These are phyloP conservation scores for Helleia helle DNA, from an alignment of 2,888 invertebrate genomes.

Conservation along the genomic window DNA sequence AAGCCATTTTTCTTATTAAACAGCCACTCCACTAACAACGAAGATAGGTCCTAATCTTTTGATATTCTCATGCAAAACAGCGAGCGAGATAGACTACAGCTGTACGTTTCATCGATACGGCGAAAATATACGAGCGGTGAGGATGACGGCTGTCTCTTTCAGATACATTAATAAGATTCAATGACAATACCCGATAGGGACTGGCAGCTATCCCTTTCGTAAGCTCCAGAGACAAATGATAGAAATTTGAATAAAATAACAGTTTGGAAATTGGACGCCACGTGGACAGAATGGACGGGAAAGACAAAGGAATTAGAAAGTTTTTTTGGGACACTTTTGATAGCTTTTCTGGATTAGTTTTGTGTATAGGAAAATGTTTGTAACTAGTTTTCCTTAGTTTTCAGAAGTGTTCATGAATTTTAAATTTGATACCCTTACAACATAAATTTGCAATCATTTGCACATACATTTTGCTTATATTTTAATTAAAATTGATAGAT, in stretches of 20 bases:
- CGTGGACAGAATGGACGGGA: slow-evolving; percentile 29
- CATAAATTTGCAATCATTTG: no score
- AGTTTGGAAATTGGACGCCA: slow-evolving; percentile 42
- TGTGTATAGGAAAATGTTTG: background rate
- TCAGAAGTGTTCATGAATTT: no score
- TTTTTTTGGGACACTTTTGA: slow-evolving; percentile 18
- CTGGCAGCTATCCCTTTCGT: background rate
- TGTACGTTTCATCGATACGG: background rate
- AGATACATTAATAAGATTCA: slow-evolving; percentile 34
- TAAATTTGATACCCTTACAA: no score
- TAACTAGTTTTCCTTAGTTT: no score
- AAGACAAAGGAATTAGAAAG: slow-evolving; percentile 26
- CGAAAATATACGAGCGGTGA: background rate
- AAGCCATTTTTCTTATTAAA: slow-evolving; percentile 6
- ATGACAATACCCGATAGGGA: background rate
- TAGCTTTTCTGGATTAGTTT: background rate
- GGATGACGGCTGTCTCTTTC: slow-evolving; percentile 19
- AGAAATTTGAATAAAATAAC: slow-evolving; percentile 61
- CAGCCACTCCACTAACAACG: slow-evolving; percentile 10
- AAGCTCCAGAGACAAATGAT: slow-evolving; percentile 22
- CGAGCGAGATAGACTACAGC: background rate
- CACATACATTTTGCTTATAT: no score
- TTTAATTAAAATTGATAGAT: no score
- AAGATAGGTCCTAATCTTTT: slow-evolving; percentile 17
- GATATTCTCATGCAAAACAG: slow-evolving; percentile 20